Evolutionary conservation across 2,113 vertebrate genomes (phyloP).

Genomic region (Genyomyrus donnyi): DNA sequence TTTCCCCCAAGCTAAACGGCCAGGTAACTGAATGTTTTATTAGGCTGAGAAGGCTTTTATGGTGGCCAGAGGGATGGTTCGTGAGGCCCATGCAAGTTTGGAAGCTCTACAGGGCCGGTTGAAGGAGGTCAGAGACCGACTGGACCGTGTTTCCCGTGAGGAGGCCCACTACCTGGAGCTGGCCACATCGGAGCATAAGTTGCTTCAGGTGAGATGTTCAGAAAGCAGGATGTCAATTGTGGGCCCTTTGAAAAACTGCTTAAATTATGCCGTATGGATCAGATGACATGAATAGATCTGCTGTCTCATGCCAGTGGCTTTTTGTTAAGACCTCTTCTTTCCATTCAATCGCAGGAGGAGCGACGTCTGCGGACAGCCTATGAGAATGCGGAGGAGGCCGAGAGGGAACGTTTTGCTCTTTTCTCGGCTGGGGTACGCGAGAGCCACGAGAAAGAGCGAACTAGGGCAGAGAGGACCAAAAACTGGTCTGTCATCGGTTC

Average conservation of each 20-base stretch:
- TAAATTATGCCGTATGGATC: background rate
- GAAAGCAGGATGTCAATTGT: background rate
- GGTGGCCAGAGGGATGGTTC: conserved; percentile 84
- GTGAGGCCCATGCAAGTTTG: conserved; percentile 71
- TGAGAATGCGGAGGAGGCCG: conserved; percentile 66
- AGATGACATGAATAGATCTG: background rate
- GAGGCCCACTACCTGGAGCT: conserved; percentile 86
- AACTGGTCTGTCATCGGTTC: conserved; percentile 97
- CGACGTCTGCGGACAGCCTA: conserved; percentile 70
- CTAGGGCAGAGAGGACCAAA: conserved; percentile 88
- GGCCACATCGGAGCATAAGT: conserved; percentile 83
- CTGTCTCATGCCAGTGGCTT: background rate
- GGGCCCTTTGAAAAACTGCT: background rate
- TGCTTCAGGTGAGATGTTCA: conserved; percentile 76
- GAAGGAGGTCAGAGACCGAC: conserved; percentile 84
- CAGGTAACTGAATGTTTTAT: background rate
- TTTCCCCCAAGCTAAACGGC: background rate
- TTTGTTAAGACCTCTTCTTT: conserved; percentile 2
- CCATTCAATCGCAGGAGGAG: conserved; percentile 70
- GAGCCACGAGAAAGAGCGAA: conserved; percentile 90
- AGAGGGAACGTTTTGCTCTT: conserved; percentile 82
- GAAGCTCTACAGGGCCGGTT: conserved; percentile 74
- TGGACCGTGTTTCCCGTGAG: conserved; percentile 87
- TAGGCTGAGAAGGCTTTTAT: conserved; percentile 91
- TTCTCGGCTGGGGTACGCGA: conserved; percentile 85